Base-by-base conservation (phyloP, 2,797 vertebrate genomes). In the Psittacula derbiana region DNA sequence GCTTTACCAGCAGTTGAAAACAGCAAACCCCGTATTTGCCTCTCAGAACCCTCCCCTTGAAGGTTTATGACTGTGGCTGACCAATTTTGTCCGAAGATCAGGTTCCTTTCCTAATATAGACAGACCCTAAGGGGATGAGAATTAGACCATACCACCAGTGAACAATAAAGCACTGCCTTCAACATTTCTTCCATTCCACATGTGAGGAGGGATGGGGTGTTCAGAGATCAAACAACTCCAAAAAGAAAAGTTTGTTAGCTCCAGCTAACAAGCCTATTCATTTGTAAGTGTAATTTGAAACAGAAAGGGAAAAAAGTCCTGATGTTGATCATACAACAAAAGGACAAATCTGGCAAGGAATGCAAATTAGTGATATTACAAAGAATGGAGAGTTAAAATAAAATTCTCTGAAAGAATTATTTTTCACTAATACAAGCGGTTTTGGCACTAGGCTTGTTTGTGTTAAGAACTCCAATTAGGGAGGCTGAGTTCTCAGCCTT, bases 261-360 rank as follows among this genome's bases (percentile, higher is more conserved):
- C 46, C 43, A 80, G 61, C 80, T 94, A 96, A 93, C 55, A 58
- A 96, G 69, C 38, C 38, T 80, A 31, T 78, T 92, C 69, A 14
- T 90, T 94, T 86, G 41, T 50, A 69, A 58, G 31, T 14, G 3
- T 92, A 93, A 96, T 91, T 89, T 72, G 65, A 96, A 95, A 91
- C 93, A 97, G 92, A 85, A 92, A 69, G 58, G 16, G 27, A 10
- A 66, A 80, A 47, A 44, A 24, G 9, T 72, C 65, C 46, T 24
- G 30, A 69, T 25, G 65, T 57, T 74, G 60, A 69, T 76, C 16
- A 0, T 33, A 91, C 61, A 81, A 74, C 31, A 72, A 72, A 89
- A 90, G 64, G 44, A 92, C 67, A 95, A 83, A 94, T 78, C n/a
- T 88, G 84, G 43, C 73, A 91, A 80, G n/a, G 61, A 90, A 88